phyloP scores from a whole-genome alignment of 2,113 vertebrate species.

The Lethenteron camtschaticum region DNA sequence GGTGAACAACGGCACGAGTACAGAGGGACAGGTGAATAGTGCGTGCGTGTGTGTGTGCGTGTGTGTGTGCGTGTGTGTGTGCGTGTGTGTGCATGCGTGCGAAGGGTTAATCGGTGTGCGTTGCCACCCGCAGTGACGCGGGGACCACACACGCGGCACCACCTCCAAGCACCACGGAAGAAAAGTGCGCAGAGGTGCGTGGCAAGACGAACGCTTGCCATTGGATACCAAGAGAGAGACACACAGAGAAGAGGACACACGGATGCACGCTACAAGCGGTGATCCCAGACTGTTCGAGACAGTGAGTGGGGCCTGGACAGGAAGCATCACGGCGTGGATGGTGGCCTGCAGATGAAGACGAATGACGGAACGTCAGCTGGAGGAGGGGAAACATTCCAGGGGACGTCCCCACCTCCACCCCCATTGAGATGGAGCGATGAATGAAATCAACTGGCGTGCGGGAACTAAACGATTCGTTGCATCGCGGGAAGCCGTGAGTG shows the following conservation, averaged over 20 bases:
- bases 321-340: neutral
- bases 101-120: neutral
- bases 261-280: neutral
- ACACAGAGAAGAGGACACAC: neutral
- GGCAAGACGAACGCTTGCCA: neutral
- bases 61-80: too few relatives aligned
- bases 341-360: neutral
- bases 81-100: neutral
- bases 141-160: neutral
- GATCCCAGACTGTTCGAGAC: too few relatives aligned
- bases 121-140: neutral
- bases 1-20: too few relatives aligned
- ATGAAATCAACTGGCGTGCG: too few relatives aligned
- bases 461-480: too few relatives aligned
- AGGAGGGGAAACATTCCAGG: neutral
- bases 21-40: too few relatives aligned
- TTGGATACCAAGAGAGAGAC: neutral
- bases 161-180: neutral
- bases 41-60: too few relatives aligned
- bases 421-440: neutral
- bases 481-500: too few relatives aligned
- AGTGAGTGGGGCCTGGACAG: too few relatives aligned
- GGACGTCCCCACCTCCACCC: neutral
- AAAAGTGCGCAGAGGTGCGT: neutral
- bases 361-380: neutral